phyloP scores from a whole-genome alignment of 2,113 vertebrate species.

The Nothocercus nigrocapillus region DNA sequence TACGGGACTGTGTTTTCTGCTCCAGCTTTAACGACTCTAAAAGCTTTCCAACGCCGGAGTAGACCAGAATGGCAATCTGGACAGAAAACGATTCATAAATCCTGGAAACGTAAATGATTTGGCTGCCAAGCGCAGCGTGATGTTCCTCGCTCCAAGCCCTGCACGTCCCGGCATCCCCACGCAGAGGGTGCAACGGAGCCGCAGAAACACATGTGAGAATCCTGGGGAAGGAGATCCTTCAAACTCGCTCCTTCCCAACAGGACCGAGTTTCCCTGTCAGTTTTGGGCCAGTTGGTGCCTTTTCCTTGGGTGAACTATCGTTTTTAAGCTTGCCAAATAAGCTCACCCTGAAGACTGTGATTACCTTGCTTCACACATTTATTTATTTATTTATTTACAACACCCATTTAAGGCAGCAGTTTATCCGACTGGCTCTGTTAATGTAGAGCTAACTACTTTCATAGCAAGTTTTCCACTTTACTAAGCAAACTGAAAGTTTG shows the following conservation, averaged over 20 bases:
- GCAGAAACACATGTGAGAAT: too few relatives aligned
- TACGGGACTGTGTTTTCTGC: background rate
- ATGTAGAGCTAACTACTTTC: background rate
- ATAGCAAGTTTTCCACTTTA: background rate
- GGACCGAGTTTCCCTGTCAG: background rate
- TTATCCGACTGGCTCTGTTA: background rate
- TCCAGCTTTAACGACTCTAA: constrained; percentile 19
- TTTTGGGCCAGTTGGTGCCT: fast-evolving
- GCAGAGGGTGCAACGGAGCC: background rate
- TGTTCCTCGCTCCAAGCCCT: background rate
- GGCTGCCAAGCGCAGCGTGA: constrained; percentile 39
- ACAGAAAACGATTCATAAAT: constrained; percentile 66
- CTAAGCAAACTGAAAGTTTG: background rate
- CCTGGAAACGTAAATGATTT: constrained; percentile 19
- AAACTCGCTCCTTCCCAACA: background rate
- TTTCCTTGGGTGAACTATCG: fast-evolving
- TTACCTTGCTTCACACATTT: background rate
- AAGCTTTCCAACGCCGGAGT: constrained; percentile 1
- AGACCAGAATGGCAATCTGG: constrained; percentile 48
- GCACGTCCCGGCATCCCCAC: background rate
- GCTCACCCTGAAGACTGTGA: background rate
- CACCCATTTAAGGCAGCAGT: too few relatives aligned
- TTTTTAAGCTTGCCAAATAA: background rate
- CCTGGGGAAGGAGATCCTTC: background rate
- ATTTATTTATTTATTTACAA: background rate